Conservation (phyloP, 2,797 vertebrate genomes). For the Kryptolebias ocellatus region DNA sequence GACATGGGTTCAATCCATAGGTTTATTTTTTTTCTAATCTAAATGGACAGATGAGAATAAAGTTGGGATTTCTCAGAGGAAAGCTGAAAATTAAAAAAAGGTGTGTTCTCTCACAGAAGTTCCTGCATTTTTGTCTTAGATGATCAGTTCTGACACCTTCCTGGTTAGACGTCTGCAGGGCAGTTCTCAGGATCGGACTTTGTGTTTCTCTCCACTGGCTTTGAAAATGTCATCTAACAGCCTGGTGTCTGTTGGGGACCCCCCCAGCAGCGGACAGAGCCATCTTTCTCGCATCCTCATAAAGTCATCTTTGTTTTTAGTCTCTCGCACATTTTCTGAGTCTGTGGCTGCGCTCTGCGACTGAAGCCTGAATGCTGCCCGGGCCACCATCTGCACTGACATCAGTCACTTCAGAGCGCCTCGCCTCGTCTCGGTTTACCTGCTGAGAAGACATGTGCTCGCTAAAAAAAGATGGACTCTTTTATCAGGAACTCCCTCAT, state of each 20-base stretch:
- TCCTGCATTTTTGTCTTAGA: conserved; percentile 8
- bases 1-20: not conserved
- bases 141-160: conserved; percentile 15
- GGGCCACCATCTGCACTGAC: conserved; percentile 64
- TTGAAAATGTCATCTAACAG: conserved; percentile 66
- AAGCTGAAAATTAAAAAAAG: not conserved
- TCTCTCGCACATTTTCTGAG: conserved; percentile 36
- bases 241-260: conserved; percentile 36
- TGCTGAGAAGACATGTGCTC: conserved; percentile 69
- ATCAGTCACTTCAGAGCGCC: conserved; percentile 49
- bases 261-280: conserved; percentile 43
- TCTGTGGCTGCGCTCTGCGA: conserved; percentile 35
- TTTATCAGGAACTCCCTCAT: conserved; percentile 41
- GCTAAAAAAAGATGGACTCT: conserved; percentile 45
- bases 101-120: not conserved
- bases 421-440: conserved; percentile 45
- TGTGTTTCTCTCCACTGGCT: conserved; percentile 45
- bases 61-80: not conserved
- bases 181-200: conserved; percentile 29
- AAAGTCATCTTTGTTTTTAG: conserved; percentile 57
- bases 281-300: conserved; percentile 52
- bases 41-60: conserved; percentile 1
- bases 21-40: not conserved
- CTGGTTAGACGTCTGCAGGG: conserved; percentile 10
- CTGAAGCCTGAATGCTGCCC: conserved; percentile 43